Base-by-base conservation (phyloP, 2,888 invertebrate species). In the Salpingus planirostris region DNA sequence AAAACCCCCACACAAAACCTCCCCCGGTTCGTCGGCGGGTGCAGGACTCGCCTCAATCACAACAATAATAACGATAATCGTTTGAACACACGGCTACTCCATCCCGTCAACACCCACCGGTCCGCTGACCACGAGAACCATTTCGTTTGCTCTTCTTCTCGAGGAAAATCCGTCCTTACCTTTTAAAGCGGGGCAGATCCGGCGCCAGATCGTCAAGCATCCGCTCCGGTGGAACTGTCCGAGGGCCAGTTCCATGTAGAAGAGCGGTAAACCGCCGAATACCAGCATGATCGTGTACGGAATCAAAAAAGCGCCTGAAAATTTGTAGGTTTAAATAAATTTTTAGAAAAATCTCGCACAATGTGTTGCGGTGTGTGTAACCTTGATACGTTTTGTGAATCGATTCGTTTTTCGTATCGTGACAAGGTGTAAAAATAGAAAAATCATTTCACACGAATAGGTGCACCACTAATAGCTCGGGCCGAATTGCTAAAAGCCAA, bases 171-270 rank as follows among this genome's bases (percentile, higher is more conserved):
- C 3, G 8, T 13, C 24, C 62, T 67, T 63, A 84, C 91, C 92
- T 78, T 89, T 90, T 38, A 91, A 73, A 36, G 92, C 85, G 0
- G 95, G 93, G 65, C 92, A 92, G 51, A 93, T 87, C 47, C 86
- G 75, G 55, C 84, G 85, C 93, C 93, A 93, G 39, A 93, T 81
- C 26, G 90, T 88, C 40, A 95, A 76, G 51, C 91, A 91, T 28
- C 95, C 95, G 57, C 85, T 82, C 43, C 88, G 76, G 59, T 93
- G 91, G 68, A 85, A 95, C 67, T 95, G 95, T 6, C 95, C 95
- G 43, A 95, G 67, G 0, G 92, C 91, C 56, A 95, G 67, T 67
- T 93, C 93, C 88, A 95, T 86, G 68, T 90, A 95, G 69, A 95
- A 95, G 3, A 95, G 69, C 0, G 95, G 95, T 27, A 95, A 73